phyloP scores from a whole-genome alignment of 2,797 vertebrate genomes.

The Discoglossus pictus region DNA sequence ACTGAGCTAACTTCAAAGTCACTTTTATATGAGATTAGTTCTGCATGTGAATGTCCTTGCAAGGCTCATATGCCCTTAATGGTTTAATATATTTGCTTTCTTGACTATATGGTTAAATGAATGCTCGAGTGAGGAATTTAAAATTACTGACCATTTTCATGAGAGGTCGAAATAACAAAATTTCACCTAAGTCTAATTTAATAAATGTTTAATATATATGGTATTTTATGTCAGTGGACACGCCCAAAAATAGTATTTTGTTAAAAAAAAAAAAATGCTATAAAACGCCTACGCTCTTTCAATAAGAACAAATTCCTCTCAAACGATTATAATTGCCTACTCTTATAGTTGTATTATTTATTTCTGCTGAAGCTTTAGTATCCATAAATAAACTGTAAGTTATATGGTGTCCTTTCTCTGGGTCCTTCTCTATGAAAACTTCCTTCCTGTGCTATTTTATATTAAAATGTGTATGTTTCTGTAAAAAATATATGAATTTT shows the following conservation, averaged over 20 bases:
- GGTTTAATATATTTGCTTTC: conserved; percentile 1
- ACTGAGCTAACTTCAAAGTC: conserved; percentile 5
- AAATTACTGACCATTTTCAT: neutral
- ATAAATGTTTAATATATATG: neutral
- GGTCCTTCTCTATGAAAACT: no score
- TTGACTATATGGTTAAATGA: conserved; percentile 1
- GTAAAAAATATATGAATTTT: no score
- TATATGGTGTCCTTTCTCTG: no score
- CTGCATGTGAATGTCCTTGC: neutral
- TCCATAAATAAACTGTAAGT: no score
- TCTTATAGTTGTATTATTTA: no score
- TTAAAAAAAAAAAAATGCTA: neutral
- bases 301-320: no score
- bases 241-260: neutral
- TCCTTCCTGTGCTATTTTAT: no score
- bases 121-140: neutral
- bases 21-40: conserved; percentile 13
- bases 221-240: neutral
- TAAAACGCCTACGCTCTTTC: no score
- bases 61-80: neutral
- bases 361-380: no score
- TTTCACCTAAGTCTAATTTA: neutral
- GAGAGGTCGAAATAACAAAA: neutral
- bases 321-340: no score
- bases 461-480: no score